phyloP scores from a whole-genome alignment of 2,797 vertebrate genomes.

The Aldrovandia affinis region DNA sequence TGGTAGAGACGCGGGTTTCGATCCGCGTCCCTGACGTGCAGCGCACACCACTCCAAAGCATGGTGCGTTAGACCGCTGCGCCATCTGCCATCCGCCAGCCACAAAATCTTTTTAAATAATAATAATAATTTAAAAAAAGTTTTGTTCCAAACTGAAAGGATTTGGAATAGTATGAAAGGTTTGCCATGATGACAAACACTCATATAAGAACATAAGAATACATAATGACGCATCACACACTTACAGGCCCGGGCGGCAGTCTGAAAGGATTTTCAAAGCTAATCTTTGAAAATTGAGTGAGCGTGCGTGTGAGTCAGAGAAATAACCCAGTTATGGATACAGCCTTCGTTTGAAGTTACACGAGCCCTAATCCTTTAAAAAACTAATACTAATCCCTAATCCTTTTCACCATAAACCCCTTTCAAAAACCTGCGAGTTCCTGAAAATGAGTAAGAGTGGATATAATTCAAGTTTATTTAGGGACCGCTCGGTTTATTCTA shows the following conservation, averaged over 20 bases:
- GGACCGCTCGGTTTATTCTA: background rate
- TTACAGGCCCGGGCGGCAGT: background rate
- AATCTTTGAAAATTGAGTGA: background rate
- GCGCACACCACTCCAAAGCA: too few species aligned
- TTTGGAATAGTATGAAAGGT: too few species aligned
- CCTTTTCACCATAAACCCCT: background rate
- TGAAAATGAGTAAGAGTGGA: background rate
- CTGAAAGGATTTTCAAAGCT: background rate
- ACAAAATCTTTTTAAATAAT: too few species aligned
- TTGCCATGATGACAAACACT: too few species aligned
- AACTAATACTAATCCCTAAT: background rate
- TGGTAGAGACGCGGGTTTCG: too few species aligned
- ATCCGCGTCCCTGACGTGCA: too few species aligned
- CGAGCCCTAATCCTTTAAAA: background rate
- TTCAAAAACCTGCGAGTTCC: background rate
- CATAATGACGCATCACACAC: too few species aligned
- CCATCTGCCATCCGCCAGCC: too few species aligned
- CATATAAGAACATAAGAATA: too few species aligned
- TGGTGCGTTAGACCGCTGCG: too few species aligned
- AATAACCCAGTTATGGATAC: background rate
- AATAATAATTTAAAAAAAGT: too few species aligned
- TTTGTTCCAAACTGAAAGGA: too few species aligned
- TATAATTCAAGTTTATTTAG: background rate
- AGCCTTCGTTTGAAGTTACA: background rate
- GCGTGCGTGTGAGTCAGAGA: background rate